phyloP scores from a whole-genome alignment of 2,797 vertebrate species.

The Spea hammondii region DNA sequence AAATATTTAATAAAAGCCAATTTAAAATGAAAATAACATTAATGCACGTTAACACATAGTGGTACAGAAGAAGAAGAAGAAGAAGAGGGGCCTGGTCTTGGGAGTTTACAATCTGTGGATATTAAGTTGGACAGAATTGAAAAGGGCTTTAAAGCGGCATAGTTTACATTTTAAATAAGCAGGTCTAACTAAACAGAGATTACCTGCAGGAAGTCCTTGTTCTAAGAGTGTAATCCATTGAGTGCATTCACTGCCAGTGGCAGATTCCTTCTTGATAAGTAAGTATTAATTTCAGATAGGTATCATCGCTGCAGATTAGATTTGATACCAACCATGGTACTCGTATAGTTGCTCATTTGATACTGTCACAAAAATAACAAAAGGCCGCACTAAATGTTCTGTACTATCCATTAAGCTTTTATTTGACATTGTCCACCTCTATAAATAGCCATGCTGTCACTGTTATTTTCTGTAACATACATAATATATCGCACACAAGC shows the following conservation, averaged over 20 bases:
- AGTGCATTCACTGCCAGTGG: constrained; percentile 25
- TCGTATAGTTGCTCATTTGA: constrained; percentile 7
- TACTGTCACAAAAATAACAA: constrained; percentile 29
- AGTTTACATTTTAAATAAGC: constrained; percentile 23
- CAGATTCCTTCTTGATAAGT: constrained; percentile 28
- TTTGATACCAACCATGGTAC: constrained; percentile 28
- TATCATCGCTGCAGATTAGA: constrained; percentile 21
- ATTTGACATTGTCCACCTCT: not conserved
- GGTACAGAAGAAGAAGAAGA: no score
- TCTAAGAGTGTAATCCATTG: constrained; percentile 16
- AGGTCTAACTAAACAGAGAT: constrained; percentile 38
- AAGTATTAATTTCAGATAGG: constrained; percentile 30
- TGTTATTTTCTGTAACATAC: no score
- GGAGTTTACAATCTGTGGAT: no score
- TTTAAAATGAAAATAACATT: no score
- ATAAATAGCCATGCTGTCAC: not conserved
- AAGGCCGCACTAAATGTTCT: not conserved
- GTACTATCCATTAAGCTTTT: not conserved
- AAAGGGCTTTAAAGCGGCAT: constrained; percentile 1
- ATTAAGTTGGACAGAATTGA: not conserved
- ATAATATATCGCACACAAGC: no score
- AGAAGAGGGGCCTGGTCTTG: no score
- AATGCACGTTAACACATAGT: no score
- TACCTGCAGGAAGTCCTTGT: constrained; percentile 34
- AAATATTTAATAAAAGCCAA: no score